Conservation (phyloP, 2,797 vertebrate species). For the Glossophaga mutica region DNA sequence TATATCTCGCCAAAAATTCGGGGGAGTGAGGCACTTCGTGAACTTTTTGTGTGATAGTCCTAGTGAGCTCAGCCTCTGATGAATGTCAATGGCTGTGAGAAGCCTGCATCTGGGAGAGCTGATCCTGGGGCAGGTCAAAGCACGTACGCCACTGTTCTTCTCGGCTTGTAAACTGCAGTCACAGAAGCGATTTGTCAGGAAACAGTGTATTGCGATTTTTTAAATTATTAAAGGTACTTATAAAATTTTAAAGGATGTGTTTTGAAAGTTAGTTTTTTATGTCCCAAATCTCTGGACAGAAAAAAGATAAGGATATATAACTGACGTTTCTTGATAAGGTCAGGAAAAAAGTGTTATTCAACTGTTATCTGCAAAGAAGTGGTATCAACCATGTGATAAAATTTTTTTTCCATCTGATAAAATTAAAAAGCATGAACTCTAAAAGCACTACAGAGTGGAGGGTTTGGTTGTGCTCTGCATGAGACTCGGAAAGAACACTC, state of each 20-base stretch:
- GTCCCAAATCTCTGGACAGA: not conserved
- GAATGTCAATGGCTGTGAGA: conserved; percentile 55
- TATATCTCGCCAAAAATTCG: conserved; percentile 31
- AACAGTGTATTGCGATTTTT: not conserved
- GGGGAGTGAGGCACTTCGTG: not conserved
- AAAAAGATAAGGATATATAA: not conserved
- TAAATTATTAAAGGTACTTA: not conserved
- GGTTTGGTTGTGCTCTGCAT: not conserved
- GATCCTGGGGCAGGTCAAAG: not conserved
- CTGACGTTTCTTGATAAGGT: not conserved
- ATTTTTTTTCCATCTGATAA: not conserved
- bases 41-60: conserved; percentile 12
- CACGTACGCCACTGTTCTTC: not conserved
- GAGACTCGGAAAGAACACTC: not conserved
- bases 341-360: not conserved
- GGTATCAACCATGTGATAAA: not conserved
- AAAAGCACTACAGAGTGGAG: not conserved
- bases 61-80: conserved; percentile 29
- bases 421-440: not conserved
- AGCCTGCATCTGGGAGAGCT: not conserved
- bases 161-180: conserved; percentile 21
- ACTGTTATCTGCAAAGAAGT: not conserved
- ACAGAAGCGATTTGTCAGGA: conserved; percentile 1
- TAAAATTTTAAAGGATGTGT: not conserved
- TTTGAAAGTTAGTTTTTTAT: conserved; percentile 40